Conservation (phyloP, 2,888 invertebrate species). For the Cosmia trapezina region DNA sequence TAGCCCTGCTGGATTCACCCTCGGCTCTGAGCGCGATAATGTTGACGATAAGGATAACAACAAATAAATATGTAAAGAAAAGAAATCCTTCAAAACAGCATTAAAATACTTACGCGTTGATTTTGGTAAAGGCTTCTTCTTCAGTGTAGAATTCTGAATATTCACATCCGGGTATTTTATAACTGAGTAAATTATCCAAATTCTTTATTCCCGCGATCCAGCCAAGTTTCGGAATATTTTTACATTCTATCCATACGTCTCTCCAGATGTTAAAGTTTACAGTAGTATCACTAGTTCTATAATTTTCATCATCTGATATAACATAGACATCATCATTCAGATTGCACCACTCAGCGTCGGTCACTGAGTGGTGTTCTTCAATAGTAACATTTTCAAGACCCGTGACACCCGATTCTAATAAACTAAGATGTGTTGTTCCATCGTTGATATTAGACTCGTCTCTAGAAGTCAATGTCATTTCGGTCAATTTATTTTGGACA, state of each 20-base stretch:
- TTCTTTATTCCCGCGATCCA: conserved; percentile 77
- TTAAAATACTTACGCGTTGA: conserved; percentile 81
- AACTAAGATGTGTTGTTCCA: not conserved
- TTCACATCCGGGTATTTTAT: conserved; percentile 82
- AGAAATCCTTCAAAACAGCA: not conserved
- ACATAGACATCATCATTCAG: conserved; percentile 63
- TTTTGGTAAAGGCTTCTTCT: conserved; percentile 78
- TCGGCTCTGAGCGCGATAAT: not conserved
- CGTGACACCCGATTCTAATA: not conserved
- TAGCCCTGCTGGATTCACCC: too few relatives aligned
- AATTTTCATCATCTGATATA: conserved; percentile 73
- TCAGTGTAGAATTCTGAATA: conserved; percentile 77
- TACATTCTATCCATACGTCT: conserved; percentile 79
- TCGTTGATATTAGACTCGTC: not conserved
- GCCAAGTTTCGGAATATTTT: conserved; percentile 76
- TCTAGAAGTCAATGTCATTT: conserved; percentile 1
- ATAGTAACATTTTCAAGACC: conserved; percentile 5
- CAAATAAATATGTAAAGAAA: not conserved
- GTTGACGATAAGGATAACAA: not conserved
- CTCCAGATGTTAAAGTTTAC: conserved; percentile 47
- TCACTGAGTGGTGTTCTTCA: conserved; percentile 9
- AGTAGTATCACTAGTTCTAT: conserved; percentile 15
- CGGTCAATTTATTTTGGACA: conserved; percentile 42
- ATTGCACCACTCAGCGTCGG: conserved; percentile 6
- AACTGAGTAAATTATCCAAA: conserved; percentile 71